Evolutionary conservation across 2,888 invertebrate genomes (phyloP), one percentile per base, ranked within the genome.

Genomic region (Drosophila multiciliata): DNA sequence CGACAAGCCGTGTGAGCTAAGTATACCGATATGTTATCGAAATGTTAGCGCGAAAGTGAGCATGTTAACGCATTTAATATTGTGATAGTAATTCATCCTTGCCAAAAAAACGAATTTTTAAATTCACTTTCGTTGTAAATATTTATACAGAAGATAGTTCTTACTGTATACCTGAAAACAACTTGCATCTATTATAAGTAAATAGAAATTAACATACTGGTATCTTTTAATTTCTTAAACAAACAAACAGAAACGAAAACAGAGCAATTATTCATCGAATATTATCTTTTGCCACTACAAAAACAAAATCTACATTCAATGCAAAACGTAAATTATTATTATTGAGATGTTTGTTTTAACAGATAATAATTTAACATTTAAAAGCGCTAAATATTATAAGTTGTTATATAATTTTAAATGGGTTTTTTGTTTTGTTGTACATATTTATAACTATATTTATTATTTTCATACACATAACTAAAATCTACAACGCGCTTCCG

Each of bases 281-380:
- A 80, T 71, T 71, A 45, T 15, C 23, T 23, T 57, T 79, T 65
- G 60, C 55, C 58, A 66, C 87, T 83, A 89, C 55, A 68, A 72
- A 87, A 80, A 75, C 60, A 67, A 73, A 70, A 70, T 70, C 59
- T 66, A 82, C 80, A 82, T 69, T 84, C 33, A 75, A 78, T 84
- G 76, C 74, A 67, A 77, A 87, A 77, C 73, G 54, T 40, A 73
- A 69, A 68, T 63, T 29, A 66, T 80, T 76, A 60, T 74, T 76
- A 60, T 74, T 74, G 67, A 67, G 54, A 71, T 62, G 70, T 66
- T 78, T 66, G 66, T 58, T 58, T 65, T 66, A 84, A 84, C 85
- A 84, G 71, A 80, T 83, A 82, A 82, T 75, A 60, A 84, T 71
- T 87, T 71, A 87, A 86, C 84, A 82, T 84, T 87, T 87, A 75